phyloP scores from a whole-genome alignment of 1,140 invertebrate species.

The Drosophila hydei region DNA sequence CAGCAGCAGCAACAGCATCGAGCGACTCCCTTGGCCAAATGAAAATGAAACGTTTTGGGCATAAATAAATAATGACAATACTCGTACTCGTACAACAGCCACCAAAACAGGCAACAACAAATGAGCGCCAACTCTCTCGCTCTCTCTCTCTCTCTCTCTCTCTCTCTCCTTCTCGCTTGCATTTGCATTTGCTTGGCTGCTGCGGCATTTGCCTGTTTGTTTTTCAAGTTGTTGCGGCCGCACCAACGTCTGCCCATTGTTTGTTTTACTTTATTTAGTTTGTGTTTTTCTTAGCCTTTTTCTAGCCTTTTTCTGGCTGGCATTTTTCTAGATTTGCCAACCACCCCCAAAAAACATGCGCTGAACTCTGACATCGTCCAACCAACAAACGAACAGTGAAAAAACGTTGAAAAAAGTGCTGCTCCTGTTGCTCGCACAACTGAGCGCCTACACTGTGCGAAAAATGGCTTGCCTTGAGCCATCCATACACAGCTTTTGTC shows the following conservation, averaged over 20 bases:
- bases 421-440: slow-evolving; percentile 5
- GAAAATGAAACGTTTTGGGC: slow-evolving; percentile 80
- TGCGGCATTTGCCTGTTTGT: slow-evolving; percentile 74
- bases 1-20: slow-evolving; percentile 29
- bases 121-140: slow-evolving; percentile 55
- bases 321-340: slow-evolving; percentile 79
- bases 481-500: background rate
- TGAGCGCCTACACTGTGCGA: slow-evolving; percentile 28
- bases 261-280: slow-evolving; percentile 21
- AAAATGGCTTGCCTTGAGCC: slow-evolving; percentile 36
- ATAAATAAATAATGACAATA: slow-evolving; percentile 80
- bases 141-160: slow-evolving; percentile 14
- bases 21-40: slow-evolving; percentile 74
- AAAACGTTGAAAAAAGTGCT: background rate
- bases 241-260: slow-evolving; percentile 77
- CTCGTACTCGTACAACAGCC: slow-evolving; percentile 36
- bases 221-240: slow-evolving; percentile 67
- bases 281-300: slow-evolving; percentile 33
- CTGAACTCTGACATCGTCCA: slow-evolving; percentile 73
- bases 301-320: slow-evolving; percentile 36
- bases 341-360: slow-evolving; percentile 69
- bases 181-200: slow-evolving; percentile 63
- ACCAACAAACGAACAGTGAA: background rate
- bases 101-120: slow-evolving; percentile 78
- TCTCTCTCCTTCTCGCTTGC: slow-evolving; percentile 4